These are phyloP conservation scores for Lepidiolamprologus cunningtoni DNA, from an alignment of 2,113 vertebrate genomes.

Conservation along the genomic window DNA sequence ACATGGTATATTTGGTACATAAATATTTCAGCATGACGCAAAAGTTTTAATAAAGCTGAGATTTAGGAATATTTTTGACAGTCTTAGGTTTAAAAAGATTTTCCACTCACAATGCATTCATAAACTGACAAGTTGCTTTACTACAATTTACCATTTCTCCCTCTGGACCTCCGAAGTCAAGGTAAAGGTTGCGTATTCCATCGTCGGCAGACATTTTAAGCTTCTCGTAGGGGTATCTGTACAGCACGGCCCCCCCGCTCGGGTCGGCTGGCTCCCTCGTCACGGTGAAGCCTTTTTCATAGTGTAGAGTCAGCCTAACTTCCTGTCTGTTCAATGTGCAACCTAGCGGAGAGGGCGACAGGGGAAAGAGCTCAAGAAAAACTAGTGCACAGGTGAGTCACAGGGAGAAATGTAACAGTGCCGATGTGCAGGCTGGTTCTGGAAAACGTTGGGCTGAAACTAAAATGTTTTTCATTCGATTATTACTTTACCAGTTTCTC, in stretches of 20 bases:
- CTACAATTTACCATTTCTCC: constrained; percentile 83
- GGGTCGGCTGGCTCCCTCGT: constrained; percentile 70
- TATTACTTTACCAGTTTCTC: neutral
- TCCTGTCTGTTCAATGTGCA: constrained; percentile 84
- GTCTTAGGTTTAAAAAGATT: rapidly evolving
- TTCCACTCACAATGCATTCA: neutral
- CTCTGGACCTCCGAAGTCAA: constrained; percentile 94
- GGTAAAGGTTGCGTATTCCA: constrained; percentile 85
- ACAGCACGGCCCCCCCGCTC: constrained; percentile 67
- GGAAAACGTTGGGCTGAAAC: neutral
- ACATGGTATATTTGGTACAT: neutral
- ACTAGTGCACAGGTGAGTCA: neutral
- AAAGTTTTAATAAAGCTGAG: neutral
- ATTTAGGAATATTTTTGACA: neutral
- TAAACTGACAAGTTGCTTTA: neutral
- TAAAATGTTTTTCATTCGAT: neutral
- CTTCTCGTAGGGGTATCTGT: constrained; percentile 89
- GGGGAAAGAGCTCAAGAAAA: neutral
- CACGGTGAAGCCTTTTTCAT: constrained; percentile 91
- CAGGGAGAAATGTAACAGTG: neutral
- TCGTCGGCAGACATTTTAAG: constrained; percentile 93
- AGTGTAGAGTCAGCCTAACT: constrained; percentile 85
- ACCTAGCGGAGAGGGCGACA: constrained; percentile 57
- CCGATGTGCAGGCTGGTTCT: neutral
- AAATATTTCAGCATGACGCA: neutral